phyloP scores from a whole-genome alignment of 2,113 vertebrate species.

The Dolichotis patagonum region DNA sequence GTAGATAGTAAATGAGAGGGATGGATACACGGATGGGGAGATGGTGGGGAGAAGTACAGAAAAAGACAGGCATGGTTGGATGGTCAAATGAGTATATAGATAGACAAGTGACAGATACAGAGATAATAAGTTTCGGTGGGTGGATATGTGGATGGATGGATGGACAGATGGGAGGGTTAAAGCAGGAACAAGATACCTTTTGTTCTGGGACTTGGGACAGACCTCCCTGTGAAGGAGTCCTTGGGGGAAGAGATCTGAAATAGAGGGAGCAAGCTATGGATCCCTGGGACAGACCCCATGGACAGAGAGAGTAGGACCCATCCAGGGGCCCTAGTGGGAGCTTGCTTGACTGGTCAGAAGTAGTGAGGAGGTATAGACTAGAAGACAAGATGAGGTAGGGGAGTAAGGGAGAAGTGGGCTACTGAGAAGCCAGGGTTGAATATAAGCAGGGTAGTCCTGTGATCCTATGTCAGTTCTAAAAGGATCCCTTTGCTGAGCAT shows the following conservation, averaged over 20 bases:
- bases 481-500: background rate
- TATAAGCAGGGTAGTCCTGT: background rate
- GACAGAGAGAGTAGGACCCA: background rate
- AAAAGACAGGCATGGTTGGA: background rate
- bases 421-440: background rate
- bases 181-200: background rate
- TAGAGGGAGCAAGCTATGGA: background rate
- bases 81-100: background rate
- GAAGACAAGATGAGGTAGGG: background rate
- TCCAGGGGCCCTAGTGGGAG: no score
- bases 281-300: background rate
- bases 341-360: background rate
- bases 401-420: rapidly evolving
- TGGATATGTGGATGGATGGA: no score
- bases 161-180: no score
- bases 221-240: background rate
- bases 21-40: background rate
- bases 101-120: no score
- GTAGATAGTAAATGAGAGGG: background rate
- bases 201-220: background rate
- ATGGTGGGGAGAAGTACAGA: background rate
- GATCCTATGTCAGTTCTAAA: background rate
- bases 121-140: background rate
- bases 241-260: background rate
- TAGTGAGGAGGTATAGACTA: background rate